Percentiles rank a stretch among this genome's conserved stretches.
phyloP scores from a whole-genome alignment of 2,888 invertebrate genomes.

The Tipula vernalis region DNA sequence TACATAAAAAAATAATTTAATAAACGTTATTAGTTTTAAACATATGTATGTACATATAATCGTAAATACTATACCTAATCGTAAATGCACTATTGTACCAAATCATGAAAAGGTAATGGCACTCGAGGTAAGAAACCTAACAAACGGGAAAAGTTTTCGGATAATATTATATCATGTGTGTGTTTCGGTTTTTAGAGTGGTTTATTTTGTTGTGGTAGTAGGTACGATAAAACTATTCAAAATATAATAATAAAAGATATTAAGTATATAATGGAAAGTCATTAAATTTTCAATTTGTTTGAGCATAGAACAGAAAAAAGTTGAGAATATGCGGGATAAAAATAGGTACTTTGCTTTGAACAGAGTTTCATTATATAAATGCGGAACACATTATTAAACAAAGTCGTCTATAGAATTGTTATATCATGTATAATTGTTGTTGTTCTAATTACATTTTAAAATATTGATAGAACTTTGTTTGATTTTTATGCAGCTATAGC shows the following conservation, averaged over 20 bases:
- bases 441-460: background rate
- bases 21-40: too few species aligned
- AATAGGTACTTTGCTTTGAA: background rate
- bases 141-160: background rate
- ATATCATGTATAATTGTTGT: background rate
- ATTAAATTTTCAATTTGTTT: background rate
- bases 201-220: background rate
- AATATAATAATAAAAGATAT: background rate
- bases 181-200: background rate
- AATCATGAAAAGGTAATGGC: too few species aligned
- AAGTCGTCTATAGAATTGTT: background rate
- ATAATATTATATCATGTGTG: background rate
- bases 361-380: background rate
- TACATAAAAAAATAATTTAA: too few species aligned
- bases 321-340: background rate
- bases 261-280: background rate
- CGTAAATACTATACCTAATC: too few species aligned
- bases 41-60: too few species aligned
- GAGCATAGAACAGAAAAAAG: background rate
- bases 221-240: background rate
- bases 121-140: too few species aligned
- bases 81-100: too few species aligned
- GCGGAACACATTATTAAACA: background rate
- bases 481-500: background rate
- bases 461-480: background rate